Evolutionary conservation across 2,113 vertebrate genomes (phyloP), one percentile per base, ranked within the genome.

Genomic region (Lontra canadensis): DNA sequence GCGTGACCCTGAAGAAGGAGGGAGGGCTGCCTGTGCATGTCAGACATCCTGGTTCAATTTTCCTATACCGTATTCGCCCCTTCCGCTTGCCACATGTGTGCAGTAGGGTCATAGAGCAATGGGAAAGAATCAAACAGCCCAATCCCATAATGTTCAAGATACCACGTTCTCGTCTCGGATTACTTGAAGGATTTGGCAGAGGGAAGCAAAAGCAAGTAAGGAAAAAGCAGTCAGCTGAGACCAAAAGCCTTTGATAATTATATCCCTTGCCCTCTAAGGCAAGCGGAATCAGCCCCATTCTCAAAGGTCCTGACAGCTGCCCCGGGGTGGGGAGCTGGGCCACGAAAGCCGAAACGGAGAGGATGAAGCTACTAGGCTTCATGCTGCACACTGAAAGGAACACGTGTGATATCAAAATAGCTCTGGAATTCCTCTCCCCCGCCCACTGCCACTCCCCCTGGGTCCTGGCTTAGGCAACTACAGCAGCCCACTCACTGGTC

Each of bases 341-440:
- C 26, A 42, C 18, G 36, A 85, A 81, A 78, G 36, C 42, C 95
- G 34, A 80, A 80, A 88, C 4, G 2, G 49, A 67, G 52, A 82
- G 23, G 74, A 71, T 78, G 95, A 92, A 65, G 49, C 44, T 18
- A 76, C 21, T 25, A 89, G 80, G 79, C 90, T 74, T 91, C 92
- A 82, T 76, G 34, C 42, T 96, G 47, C 85, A 79, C 59, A 71
- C 94, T 76, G 74, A 92, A 86, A 90, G 59, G 95, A 78, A 94
- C 71, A 85, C 21, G 52, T 65, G 12, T 44, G 61, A 29, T 87
- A 96, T 95, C 69, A 90, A 95, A 96, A 94, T 76, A 96, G 88
- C 91, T 81, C 81, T 96, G 89, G 78, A 71, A 83, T 81, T 63
- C 57, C 57, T 52, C 67, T 52, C 80, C 81, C 7, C 44, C 17